phyloP scores from a whole-genome alignment of 2,888 invertebrate genomes.

The Drosophila anomalata region DNA sequence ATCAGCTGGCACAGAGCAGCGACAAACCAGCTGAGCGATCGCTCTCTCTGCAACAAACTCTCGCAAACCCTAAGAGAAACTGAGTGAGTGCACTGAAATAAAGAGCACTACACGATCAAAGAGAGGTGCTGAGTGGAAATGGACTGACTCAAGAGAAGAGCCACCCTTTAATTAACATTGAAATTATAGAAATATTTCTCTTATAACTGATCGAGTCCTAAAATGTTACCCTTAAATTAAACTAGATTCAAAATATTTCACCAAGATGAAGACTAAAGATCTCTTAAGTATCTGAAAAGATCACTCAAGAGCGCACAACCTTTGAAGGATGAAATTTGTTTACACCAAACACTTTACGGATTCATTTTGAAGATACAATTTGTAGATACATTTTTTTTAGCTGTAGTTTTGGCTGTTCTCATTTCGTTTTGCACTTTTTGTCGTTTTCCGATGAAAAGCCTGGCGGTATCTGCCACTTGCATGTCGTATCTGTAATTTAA shows the following conservation, averaged over 20 bases:
- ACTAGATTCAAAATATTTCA: no score
- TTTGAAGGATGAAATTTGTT: constrained; percentile 46
- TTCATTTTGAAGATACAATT: constrained; percentile 41
- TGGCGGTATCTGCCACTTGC: constrained; percentile 49
- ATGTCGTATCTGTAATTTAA: constrained; percentile 51
- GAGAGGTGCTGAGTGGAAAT: background rate
- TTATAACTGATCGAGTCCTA: background rate
- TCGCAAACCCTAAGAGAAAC: background rate
- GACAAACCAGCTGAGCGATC: constrained; percentile 29
- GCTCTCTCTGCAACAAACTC: background rate
- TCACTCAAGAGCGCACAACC: constrained; percentile 25
- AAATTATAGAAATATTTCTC: background rate
- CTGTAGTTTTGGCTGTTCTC: background rate
- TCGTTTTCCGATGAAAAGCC: background rate
- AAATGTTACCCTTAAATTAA: background rate
- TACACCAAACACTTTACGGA: constrained; percentile 65
- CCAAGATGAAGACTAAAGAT: background rate
- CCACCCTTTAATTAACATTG: background rate
- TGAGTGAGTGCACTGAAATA: background rate
- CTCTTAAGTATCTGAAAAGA: background rate
- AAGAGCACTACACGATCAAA: background rate
- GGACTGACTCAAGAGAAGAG: background rate
- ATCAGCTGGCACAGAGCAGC: constrained; percentile 35
- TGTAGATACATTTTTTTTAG: background rate
- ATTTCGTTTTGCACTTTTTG: background rate